Percentiles rank a stretch among this genome's conserved stretches.
Evolutionary conservation across 2,888 invertebrate species (phyloP).

Genomic region (Camponotus fellah): DNA sequence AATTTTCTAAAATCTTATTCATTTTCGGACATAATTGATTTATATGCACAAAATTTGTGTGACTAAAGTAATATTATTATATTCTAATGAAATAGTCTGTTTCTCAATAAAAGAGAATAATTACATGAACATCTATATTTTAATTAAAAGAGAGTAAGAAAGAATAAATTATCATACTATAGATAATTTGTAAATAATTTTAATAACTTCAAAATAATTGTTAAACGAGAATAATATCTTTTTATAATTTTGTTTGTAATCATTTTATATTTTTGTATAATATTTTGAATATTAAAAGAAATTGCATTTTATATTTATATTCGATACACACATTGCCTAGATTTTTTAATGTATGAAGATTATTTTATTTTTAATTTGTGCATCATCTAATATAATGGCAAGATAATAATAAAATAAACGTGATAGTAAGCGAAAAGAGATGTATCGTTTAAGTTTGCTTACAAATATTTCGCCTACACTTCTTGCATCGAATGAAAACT

Average conservation of each 20-base stretch:
- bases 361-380: neutral
- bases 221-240: neutral
- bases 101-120: too few relatives aligned
- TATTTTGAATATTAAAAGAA: neutral
- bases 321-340: neutral
- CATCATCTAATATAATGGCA: neutral
- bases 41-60: neutral
- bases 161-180: neutral
- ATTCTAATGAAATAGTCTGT: neutral
- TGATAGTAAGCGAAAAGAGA: conserved; percentile 35
- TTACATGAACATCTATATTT: neutral
- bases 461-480: conserved; percentile 45
- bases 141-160: neutral
- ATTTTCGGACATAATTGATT: neutral
- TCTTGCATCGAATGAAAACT: conserved; percentile 47
- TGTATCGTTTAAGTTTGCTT: conserved; percentile 35
- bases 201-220: neutral
- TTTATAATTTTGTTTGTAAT: neutral
- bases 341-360: neutral
- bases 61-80: neutral
- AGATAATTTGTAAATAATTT: neutral
- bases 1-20: neutral
- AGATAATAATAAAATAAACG: conserved; percentile 6
- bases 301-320: neutral
- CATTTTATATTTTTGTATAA: neutral